These are phyloP conservation scores for Albula glossodonta DNA, from an alignment of 2,113 vertebrate genomes.

Conservation along the genomic window DNA sequence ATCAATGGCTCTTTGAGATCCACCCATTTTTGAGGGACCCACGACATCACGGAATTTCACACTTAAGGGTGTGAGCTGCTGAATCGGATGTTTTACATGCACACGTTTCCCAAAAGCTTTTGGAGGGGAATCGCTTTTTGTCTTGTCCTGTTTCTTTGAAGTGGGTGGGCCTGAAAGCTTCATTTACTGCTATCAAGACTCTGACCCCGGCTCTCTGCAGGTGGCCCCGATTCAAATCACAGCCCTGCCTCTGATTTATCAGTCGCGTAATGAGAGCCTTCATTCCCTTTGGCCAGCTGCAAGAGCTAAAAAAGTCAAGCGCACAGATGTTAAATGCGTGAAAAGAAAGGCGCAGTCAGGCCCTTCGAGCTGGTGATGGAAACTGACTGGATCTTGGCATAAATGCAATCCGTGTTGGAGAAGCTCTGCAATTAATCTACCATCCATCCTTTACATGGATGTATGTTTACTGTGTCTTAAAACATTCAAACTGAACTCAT, in stretches of 20 bases:
- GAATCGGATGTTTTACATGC: background rate
- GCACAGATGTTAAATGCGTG: slow-evolving; percentile 43
- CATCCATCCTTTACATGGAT: background rate
- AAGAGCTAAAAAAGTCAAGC: slow-evolving; percentile 48
- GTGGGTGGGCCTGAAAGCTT: slow-evolving; percentile 30
- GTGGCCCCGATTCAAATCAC: slow-evolving; percentile 36
- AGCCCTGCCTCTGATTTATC: slow-evolving; percentile 45
- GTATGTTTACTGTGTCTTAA: background rate
- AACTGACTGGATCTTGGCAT: background rate
- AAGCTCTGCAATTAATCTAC: background rate
- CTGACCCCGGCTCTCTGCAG: slow-evolving; percentile 31
- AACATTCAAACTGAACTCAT: background rate
- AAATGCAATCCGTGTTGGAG: background rate
- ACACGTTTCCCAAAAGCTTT: background rate
- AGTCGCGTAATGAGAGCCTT: slow-evolving; percentile 37
- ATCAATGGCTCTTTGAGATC: background rate
- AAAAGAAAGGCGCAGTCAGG: background rate
- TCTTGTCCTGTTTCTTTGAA: slow-evolving; percentile 8
- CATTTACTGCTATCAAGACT: slow-evolving; percentile 28
- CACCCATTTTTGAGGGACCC: background rate
- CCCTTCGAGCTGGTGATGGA: background rate
- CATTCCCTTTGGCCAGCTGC: slow-evolving; percentile 47
- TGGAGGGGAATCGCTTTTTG: slow-evolving; percentile 1
- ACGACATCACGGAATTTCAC: background rate
- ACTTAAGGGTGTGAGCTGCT: background rate